A percentile compares a stretch with the other conserved stretches of the same genome.
Conservation (phyloP, 2,113 vertebrate species). For the Caracal caracal region DNA sequence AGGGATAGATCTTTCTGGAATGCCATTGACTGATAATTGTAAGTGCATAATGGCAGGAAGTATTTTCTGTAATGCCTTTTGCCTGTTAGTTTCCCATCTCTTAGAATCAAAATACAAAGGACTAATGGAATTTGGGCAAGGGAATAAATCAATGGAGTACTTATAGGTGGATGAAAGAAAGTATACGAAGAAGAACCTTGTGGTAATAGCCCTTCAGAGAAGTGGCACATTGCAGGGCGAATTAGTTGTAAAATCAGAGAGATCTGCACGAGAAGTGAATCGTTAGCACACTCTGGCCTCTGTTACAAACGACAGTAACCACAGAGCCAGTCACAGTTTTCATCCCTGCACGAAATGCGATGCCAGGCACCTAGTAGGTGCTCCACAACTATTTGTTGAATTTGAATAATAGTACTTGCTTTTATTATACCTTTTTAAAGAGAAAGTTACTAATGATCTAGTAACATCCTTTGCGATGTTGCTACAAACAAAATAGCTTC, state of each 20-base stretch:
- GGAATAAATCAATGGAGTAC: conserved; percentile 53
- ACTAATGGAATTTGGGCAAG: conserved; percentile 64
- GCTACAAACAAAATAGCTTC: conserved; percentile 11
- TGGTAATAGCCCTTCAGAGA: background rate
- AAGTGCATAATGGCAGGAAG: conserved; percentile 24
- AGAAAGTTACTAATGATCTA: background rate
- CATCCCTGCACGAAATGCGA: background rate
- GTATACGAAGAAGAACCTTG: background rate
- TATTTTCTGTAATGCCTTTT: conserved; percentile 28
- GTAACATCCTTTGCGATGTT: background rate
- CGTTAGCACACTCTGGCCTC: background rate
- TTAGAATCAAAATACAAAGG: conserved; percentile 59
- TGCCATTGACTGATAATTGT: conserved; percentile 6
- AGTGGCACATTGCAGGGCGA: background rate
- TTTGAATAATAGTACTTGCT: background rate
- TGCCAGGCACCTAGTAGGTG: background rate
- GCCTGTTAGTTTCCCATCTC: conserved; percentile 7
- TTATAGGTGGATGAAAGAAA: conserved; percentile 19
- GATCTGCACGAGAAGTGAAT: background rate
- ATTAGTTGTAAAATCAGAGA: background rate
- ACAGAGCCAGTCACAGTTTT: background rate
- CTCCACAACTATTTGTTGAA: background rate
- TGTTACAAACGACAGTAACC: background rate
- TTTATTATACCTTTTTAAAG: conserved; percentile 11
- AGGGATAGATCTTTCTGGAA: conserved; percentile 44